Base-by-base conservation (phyloP, 2,888 invertebrate species). In the Aricia artaxerxes region DNA sequence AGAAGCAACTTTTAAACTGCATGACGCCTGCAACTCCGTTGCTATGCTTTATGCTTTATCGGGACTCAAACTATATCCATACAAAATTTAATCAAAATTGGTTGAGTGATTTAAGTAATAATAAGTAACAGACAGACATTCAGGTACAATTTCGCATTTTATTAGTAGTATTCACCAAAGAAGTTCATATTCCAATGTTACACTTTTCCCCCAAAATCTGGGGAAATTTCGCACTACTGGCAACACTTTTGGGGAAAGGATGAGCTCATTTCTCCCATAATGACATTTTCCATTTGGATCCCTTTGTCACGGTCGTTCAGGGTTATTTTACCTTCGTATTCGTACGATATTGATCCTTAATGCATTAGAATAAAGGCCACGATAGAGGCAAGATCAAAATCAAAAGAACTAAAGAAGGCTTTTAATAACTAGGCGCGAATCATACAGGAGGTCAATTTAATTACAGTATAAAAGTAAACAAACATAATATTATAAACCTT, bases 191-290 rank as follows among this genome's bases (percentile, higher is more conserved):
- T 16, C 57, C 4, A 16, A 57, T n/a, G 16, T 64, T 4, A 31
- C 64, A 1, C 9, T 11, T 31, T 64, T 44, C 44, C 7, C 73
- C 24, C 44, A 4, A 44, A 44, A 9, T 4, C 7, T 24, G 1
- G 24, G 73, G 73, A 4, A 24, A 7, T 24, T 6, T 0, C 1
- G 7, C 9, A 3, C 16, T n/a, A 3, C n/a, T n/a, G 73, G 73
- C 73, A 44, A 73, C 73, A 73, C 44, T 40, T n/a, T 73, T 11
- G n/a, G 44, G 24, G 73, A 73, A 44, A 73, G 73, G 73, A 73
- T 73, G 73, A 44, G 73, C 73, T 44, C 44, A 44, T 73, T 44
- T 44, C 73, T 7, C 73, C 24, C 44, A 44, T 73, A 73, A 73
- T 73, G 73, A 13, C 73, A 73, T 73, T 73, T 44, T 73, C 73